Percentiles rank a stretch among this genome's conserved stretches.
Conservation (phyloP, 2,797 vertebrate genomes). For the Onychomys arenicola region DNA sequence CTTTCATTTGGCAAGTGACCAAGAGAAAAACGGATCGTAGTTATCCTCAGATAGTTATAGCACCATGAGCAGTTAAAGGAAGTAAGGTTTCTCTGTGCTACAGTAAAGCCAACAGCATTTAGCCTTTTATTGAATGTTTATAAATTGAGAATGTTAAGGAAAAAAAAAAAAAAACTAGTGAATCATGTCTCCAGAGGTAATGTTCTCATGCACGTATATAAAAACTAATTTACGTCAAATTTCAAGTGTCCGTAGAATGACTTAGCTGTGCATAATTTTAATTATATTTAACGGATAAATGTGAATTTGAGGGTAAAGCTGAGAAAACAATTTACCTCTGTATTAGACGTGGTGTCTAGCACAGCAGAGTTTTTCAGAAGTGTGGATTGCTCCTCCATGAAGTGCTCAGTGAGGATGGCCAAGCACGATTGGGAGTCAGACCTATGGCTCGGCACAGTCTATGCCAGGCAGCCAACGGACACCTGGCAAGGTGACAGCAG, state of each 20-base stretch:
- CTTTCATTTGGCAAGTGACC: background rate
- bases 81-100: background rate
- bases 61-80: constrained; percentile 37
- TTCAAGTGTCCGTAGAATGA: background rate
- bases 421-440: background rate
- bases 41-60: background rate
- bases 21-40: constrained; percentile 23
- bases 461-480: background rate
- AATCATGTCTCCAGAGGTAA: background rate
- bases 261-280: background rate
- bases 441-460: background rate
- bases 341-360: background rate
- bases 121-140: background rate
- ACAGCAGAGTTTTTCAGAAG: background rate
- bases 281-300: background rate
- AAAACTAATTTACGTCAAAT: background rate
- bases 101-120: background rate
- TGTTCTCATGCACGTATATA: background rate
- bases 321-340: background rate
- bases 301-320: constrained; percentile 28
- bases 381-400: background rate
- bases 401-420: background rate
- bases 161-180: background rate
- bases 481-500: constrained; percentile 1
- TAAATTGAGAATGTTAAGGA: background rate